These are phyloP conservation scores for Phoxinus dragarum DNA, from an alignment of 2,797 vertebrate genomes.

Conservation along the genomic window DNA sequence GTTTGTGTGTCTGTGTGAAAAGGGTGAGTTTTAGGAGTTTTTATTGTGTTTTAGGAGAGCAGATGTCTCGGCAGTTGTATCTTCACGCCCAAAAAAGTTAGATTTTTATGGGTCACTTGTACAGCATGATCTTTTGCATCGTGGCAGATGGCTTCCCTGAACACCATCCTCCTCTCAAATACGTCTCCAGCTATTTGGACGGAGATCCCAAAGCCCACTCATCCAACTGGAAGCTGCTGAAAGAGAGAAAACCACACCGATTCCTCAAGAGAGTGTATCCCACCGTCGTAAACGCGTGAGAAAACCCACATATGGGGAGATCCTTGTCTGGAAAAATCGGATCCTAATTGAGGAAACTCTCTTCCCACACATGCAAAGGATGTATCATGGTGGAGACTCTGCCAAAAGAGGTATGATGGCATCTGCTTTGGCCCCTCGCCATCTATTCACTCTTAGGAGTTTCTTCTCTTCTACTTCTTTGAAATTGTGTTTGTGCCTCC, in stretches of 20 bases:
- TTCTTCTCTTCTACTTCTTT: background rate
- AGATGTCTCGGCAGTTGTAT: constrained; percentile 39
- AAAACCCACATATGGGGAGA: constrained; percentile 22
- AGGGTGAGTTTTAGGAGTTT: too few relatives aligned
- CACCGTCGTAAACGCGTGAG: background rate
- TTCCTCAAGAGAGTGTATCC: constrained; percentile 12
- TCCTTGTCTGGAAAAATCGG: background rate
- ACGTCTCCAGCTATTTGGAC: constrained; percentile 22
- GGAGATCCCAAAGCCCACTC: constrained; percentile 26
- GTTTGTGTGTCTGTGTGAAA: background rate
- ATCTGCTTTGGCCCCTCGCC: constrained; percentile 21
- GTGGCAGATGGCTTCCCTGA: constrained; percentile 32
- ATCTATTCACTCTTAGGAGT: background rate
- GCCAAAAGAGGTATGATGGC: constrained; percentile 31
- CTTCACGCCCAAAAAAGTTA: constrained; percentile 28
- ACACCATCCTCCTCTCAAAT: constrained; percentile 18
- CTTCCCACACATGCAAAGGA: constrained; percentile 4
- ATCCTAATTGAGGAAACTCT: constrained; percentile 29
- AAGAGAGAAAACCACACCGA: constrained; percentile 29
- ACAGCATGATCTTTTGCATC: constrained; percentile 10
- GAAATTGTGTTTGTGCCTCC: background rate
- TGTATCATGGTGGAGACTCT: background rate
- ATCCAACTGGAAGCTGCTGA: constrained; percentile 11
- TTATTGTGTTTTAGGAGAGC: constrained; percentile 32
- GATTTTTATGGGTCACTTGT: constrained; percentile 25